Evolutionary conservation across 1,140 invertebrate genomes (phyloP), one percentile per base, ranked within the genome.

Genomic region (Rhyzopertha dominica): DNA sequence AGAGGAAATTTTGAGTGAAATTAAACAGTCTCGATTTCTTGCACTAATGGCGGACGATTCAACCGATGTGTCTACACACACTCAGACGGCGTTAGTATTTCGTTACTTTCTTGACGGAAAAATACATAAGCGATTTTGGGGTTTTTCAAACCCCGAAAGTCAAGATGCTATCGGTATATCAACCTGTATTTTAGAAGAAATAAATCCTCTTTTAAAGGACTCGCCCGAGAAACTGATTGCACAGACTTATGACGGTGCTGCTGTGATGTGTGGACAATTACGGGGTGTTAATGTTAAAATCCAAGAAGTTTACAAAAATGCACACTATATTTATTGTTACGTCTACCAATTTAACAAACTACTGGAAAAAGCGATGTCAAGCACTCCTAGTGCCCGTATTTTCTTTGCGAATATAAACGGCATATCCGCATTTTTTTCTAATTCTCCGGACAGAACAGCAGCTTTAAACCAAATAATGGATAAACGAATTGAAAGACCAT

Each of bases 251-350:
- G n/a, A n/a, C n/a, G n/a, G n/a, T n/a, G n/a, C n/a, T n/a, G n/a
- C n/a, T n/a, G n/a, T n/a, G n/a, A n/a, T n/a, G n/a, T n/a, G n/a
- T n/a, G 54, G 54, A 38, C 39, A 7, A 19, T 48, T 34, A 4
- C 49, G 47, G 46, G 62, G 50, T 23, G 54, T 63, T 8, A 57
- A 62, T 43, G 49, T 24, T 16, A 51, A 40, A 48, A 53, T 65
- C 18, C 58, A 54, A 48, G 47, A 58, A 37, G 45, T 30, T 30
- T 63, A 59, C 47, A 48, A 49, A 32, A 37, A 55, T 49, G 62
- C 61, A 19, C 44, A 62, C 49, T 69, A 55, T 47, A 49, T 67
- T 23, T 62, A 64, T 37, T 65, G 63, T 39, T 62, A 65, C 43
- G 54, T 61, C 20, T 61, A 66, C 32, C 57, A 59, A 51, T 43